Conservation (phyloP, 2,797 vertebrate genomes). For the Tinamus major region DNA sequence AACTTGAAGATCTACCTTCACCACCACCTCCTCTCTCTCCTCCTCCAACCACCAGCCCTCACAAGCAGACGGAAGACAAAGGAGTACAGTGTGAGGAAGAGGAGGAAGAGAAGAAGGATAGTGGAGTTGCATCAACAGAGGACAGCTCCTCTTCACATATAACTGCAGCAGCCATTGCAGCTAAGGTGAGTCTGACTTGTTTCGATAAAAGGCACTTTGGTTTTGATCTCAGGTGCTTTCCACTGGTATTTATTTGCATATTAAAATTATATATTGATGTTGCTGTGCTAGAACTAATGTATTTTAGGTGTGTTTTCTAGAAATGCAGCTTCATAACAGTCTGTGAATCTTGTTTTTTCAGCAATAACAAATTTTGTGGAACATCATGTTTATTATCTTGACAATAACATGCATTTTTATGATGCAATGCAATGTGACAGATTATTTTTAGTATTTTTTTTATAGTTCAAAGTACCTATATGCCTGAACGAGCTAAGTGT, state of each 20-base stretch:
- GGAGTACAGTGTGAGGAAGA: conserved; percentile 98
- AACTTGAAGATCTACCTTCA: conserved; percentile 97
- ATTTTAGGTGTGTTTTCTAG: neutral
- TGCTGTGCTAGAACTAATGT: neutral
- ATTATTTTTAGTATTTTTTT: neutral
- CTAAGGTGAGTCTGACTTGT: conserved; percentile 86
- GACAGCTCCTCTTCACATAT: conserved; percentile 98
- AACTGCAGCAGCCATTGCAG: conserved; percentile 96
- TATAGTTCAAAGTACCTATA: neutral
- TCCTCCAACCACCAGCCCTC: conserved; percentile 92
- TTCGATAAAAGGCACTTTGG: neutral
- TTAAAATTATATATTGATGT: neutral
- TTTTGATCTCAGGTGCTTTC: conserved; percentile 49
- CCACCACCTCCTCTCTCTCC: conserved; percentile 97
- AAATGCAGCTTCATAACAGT: neutral
- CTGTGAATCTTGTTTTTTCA: neutral
- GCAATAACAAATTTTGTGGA: neutral
- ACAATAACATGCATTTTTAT: neutral
- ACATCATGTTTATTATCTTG: neutral
- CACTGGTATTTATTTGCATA: neutral
- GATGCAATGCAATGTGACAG: neutral
- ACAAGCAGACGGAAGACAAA: conserved; percentile 97
- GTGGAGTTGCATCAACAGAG: conserved; percentile 97
- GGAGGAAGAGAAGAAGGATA: conserved; percentile 99
- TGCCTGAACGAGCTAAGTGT: neutral